Evolutionary conservation across 1,140 invertebrate genomes (phyloP), one percentile per base, ranked within the genome.

Genomic region (Dolichoris vasculosae): DNA sequence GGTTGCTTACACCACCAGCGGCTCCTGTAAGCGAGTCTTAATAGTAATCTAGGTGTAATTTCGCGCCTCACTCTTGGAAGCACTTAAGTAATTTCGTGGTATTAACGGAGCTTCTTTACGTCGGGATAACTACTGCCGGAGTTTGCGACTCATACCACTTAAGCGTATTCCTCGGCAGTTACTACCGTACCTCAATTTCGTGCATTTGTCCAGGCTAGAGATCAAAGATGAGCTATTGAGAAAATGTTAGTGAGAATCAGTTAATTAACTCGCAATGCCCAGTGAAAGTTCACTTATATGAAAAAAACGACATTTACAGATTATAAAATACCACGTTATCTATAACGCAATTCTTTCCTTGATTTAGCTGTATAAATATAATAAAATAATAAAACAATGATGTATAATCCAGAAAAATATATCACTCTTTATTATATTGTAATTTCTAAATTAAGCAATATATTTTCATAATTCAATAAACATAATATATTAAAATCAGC

Each of bases 81-180:
- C 77, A 81, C 67, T 85, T 85, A 85, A 85, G 77, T 75, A 85
- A 85, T 85, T 85, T 85, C 38, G 83, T 26, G 77, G 83, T 51
- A 81, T 82, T 82, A 76, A 20, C 69, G 83, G 59, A 26, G 35
- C 20, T 51, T 71, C 80, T 82, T 71, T 67, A 40, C 81, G 15
- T 30, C 63, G 20, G 51, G 15, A 20, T n/a, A 67, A 81, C 63
- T 69, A 17, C 46, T 46, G 26, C 8, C 8, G 17, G 3, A 79
- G 51, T 43, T 79, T 69, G 2, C 69, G 40, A 73, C 69, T 38
- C 40, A n/a, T 32, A 43, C 69, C 38, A 73, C 38, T 73, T 63
- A 48, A 20, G 17, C 77, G 6, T 1, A 30, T 30, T 55, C 20
- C 48, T 78, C 26, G 8, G 30, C 0, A 51, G 23, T 23, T 32